Base-by-base conservation (phyloP, 1,140 invertebrate species). In the Bradysia coprophila region DNA sequence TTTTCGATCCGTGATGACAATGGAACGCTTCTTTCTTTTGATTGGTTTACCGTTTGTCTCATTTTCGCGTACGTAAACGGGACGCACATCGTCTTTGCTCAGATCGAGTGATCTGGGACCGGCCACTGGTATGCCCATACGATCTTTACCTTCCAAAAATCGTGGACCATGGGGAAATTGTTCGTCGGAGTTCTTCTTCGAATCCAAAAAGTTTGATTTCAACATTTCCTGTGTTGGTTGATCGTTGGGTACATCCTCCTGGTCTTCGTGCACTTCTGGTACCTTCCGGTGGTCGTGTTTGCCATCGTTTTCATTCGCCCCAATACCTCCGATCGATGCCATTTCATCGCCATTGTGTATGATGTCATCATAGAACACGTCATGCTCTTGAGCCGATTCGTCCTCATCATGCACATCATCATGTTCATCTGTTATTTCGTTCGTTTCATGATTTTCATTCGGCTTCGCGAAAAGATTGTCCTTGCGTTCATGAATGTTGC, bases 101-200 rank as follows among this genome's bases (percentile, higher is more conserved):
- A 43, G 43, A 22, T 42, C 50, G n/a, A 73, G 47, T 10, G 67
- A 68, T 18, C 71, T 59, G 4, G 71, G 70, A 13, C 69, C 70
- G 18, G 68, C 70, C 39, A 73, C 68, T 9, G 63, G 62, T 1
- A 70, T 61, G 13, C 58, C 58, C 43, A 60, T 57, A 13, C 58
- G 51, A 33, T 61, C 60, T 40, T 61, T 58, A 10, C 56, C 58
- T 39, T 75, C 71, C 13, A 85, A 63, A 33, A 80, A 76, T 2
- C 84, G 64, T 0, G 83, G 84, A 0, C 84, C 84, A 4, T 87
- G 80, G 0, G 84, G 83, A 60, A 88, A 88, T 44, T 79, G 73
- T 23, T 82, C 81, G 18, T 76, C 57, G 2, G n/a, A 16, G 5
- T 39, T 24, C 51, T 58, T 60, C 42, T 58, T 60, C 10, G 59